These are phyloP conservation scores for Bombus waltoni DNA, from an alignment of 1,140 invertebrate species.

Conservation along the genomic window DNA sequence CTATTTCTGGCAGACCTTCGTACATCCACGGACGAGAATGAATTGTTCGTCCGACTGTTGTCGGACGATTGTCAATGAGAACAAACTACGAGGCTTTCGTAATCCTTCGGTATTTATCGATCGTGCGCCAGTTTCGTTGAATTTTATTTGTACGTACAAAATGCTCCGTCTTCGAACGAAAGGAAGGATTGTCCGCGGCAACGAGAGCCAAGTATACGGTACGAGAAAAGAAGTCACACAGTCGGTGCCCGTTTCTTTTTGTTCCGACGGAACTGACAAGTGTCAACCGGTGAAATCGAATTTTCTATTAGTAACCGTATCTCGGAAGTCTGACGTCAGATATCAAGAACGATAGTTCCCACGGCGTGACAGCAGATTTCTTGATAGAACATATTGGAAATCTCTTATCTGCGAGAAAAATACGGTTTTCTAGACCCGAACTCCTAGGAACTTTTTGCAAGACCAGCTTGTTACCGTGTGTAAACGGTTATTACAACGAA, in stretches of 20 bases:
- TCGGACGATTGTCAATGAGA: constrained; percentile 1
- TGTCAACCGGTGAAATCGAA: constrained; percentile 35
- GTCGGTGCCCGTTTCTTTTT: neutral
- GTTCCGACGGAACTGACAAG: constrained; percentile 24
- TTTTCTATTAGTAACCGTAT: constrained; percentile 32
- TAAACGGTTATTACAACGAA: neutral
- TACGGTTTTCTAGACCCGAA: neutral
- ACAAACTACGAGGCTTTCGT: no score
- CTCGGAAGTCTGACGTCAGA: constrained; percentile 20
- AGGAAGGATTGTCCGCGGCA: no score
- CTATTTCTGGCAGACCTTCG: neutral
- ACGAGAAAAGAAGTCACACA: neutral
- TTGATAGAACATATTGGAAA: constrained; percentile 30
- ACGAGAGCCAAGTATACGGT: neutral
- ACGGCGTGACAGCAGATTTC: neutral
- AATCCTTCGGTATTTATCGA: neutral
- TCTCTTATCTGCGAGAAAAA: constrained; percentile 19
- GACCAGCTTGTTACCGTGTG: neutral
- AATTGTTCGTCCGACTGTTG: neutral
- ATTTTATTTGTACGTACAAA: neutral
- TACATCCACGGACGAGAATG: no score
- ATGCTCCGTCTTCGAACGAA: neutral
- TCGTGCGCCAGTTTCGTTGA: neutral
- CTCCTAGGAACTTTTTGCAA: no score
- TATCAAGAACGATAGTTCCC: constrained; percentile 26